Conservation (phyloP, 2,113 vertebrate species). For the Prunella himalayana region DNA sequence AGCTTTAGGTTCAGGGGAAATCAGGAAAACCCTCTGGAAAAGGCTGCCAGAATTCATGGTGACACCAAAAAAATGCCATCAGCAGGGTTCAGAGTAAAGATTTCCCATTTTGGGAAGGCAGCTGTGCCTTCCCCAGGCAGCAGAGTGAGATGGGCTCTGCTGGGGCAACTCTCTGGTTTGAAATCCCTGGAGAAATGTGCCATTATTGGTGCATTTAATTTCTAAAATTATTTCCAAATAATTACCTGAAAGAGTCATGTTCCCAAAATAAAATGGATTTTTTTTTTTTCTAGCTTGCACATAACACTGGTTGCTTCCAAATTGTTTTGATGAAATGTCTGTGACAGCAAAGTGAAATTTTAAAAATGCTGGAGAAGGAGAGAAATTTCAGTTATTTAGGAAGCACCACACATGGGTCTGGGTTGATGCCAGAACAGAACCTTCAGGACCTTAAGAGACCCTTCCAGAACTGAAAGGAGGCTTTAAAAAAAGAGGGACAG, state of each 20-base stretch:
- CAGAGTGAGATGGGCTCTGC: neutral
- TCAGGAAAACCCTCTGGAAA: neutral
- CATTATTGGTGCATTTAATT: too few species aligned
- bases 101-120: neutral
- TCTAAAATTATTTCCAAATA: too few species aligned
- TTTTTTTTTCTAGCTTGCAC: neutral
- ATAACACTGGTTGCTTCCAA: neutral
- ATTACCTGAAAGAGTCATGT: neutral
- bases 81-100: neutral
- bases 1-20: neutral
- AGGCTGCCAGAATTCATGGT: accelerated
- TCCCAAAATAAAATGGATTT: neutral
- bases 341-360: neutral
- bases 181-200: neutral
- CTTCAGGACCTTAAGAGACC: neutral
- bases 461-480: neutral
- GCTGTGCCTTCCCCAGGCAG: neutral
- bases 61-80: neutral
- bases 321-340: neutral
- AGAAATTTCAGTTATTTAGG: neutral
- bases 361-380: neutral
- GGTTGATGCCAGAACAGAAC: neutral
- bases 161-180: neutral
- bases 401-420: neutral
- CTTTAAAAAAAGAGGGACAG: accelerated